Conservation (phyloP, 2,888 invertebrate genomes). For the Synanthedon andrenaeformis region DNA sequence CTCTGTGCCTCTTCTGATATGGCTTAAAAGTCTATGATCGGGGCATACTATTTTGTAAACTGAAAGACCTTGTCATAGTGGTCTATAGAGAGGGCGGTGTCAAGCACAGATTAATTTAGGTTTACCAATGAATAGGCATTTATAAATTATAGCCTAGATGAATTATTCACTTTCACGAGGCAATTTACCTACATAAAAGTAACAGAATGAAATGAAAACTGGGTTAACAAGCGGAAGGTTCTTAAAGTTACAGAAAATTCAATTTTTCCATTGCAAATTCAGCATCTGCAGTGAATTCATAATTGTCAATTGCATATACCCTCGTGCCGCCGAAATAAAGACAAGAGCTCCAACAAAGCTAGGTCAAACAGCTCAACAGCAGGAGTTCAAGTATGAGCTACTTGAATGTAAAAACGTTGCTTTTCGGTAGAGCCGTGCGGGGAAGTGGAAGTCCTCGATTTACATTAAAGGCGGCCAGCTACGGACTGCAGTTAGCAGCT, state of each 20-base stretch:
- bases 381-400: slow-evolving; percentile 48
- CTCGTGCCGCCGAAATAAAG: slow-evolving; percentile 44
- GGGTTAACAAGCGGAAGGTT: background rate
- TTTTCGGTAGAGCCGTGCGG: slow-evolving; percentile 36
- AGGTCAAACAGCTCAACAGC: background rate
- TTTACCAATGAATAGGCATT: too few species aligned
- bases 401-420: slow-evolving; percentile 61
- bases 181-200: too few species aligned
- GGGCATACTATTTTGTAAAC: too few species aligned
- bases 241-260: background rate
- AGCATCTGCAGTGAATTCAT: background rate
- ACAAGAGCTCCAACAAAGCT: slow-evolving; percentile 28
- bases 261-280: background rate
- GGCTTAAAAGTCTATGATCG: too few species aligned
- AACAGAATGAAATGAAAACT: background rate
- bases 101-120: too few species aligned
- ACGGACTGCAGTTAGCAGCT: background rate
- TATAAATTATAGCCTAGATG: too few species aligned
- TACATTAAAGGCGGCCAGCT: slow-evolving; percentile 62
- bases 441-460: slow-evolving; percentile 47
- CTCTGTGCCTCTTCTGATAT: too few species aligned
- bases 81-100: too few species aligned
- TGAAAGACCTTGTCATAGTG: too few species aligned
- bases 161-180: too few species aligned
- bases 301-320: slow-evolving; percentile 45